phyloP scores from a whole-genome alignment of 2,797 vertebrate genomes.

The Chrysocyon brachyurus region DNA sequence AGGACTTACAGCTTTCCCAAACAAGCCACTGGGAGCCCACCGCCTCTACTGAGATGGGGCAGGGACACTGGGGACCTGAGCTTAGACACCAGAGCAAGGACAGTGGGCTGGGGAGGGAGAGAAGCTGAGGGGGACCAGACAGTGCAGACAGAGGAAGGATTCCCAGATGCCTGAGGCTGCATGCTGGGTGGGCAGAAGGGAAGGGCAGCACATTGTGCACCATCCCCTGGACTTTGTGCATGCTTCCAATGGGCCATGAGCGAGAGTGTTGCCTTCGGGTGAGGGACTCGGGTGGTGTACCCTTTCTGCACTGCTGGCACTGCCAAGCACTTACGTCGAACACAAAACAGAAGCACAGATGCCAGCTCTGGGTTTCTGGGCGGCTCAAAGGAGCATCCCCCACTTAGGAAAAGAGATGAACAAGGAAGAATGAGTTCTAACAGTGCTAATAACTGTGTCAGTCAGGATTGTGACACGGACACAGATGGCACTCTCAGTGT shows the following conservation, averaged over 20 bases:
- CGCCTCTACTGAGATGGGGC: neutral
- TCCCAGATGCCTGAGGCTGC: neutral
- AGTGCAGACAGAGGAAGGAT: neutral
- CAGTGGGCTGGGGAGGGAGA: neutral
- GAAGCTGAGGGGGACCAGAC: neutral
- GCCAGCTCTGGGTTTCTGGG: fast-evolving
- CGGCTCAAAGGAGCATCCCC: neutral
- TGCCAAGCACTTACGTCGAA: neutral
- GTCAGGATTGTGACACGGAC: neutral
- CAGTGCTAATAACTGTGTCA: neutral
- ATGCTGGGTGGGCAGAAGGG: neutral
- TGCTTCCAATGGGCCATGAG: neutral
- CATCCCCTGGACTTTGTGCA: neutral
- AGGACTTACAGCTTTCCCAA: neutral
- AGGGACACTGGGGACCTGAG: fast-evolving
- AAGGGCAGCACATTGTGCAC: fast-evolving
- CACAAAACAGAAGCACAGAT: neutral
- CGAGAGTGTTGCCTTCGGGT: neutral
- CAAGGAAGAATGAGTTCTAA: neutral
- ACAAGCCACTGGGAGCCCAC: no score
- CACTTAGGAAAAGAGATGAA: neutral
- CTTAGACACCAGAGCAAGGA: neutral
- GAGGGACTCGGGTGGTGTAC: neutral
- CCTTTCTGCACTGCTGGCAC: neutral
- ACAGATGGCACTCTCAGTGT: fast-evolving